Evolutionary conservation across 2,888 invertebrate genomes (phyloP).

Genomic region (Ethmia dodecea): DNA sequence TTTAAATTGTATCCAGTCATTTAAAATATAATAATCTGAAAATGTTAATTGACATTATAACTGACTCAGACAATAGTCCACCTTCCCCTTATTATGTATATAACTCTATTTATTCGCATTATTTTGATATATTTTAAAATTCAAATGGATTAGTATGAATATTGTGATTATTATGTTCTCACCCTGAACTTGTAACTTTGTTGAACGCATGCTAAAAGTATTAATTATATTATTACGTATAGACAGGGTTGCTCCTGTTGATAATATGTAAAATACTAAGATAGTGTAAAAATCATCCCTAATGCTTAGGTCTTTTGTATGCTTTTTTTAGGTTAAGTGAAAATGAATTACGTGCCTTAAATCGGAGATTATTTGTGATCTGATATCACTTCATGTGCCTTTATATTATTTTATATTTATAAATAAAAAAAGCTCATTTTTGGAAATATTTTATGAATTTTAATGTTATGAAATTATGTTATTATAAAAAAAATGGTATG

Average conservation of each 20-base stretch:
- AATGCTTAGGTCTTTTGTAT: not conserved
- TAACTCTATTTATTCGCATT: constrained; percentile 33
- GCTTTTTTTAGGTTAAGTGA: constrained; percentile 24
- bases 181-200: constrained; percentile 1
- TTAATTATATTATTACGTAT: not conserved
- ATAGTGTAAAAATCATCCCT: not conserved
- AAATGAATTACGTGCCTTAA: constrained; percentile 56
- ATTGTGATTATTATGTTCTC: constrained; percentile 5
- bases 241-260: constrained; percentile 5
- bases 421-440: constrained; percentile 16
- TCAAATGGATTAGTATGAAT: constrained; percentile 16
- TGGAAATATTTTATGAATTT: no score
- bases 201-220: constrained; percentile 8
- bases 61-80: no score
- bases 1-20: no score
- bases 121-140: constrained; percentile 22
- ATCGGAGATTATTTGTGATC: constrained; percentile 59
- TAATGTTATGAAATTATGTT: not conserved
- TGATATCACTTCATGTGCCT: constrained; percentile 53
- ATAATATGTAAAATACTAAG: not conserved
- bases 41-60: no score
- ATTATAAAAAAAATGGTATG: no score
- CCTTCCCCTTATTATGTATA: constrained; percentile 31
- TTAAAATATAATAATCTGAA: no score
- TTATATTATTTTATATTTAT: constrained; percentile 24